Evolutionary conservation across 2,113 vertebrate genomes (phyloP).

Genomic region (Boulengeromyrus knoepffleri): DNA sequence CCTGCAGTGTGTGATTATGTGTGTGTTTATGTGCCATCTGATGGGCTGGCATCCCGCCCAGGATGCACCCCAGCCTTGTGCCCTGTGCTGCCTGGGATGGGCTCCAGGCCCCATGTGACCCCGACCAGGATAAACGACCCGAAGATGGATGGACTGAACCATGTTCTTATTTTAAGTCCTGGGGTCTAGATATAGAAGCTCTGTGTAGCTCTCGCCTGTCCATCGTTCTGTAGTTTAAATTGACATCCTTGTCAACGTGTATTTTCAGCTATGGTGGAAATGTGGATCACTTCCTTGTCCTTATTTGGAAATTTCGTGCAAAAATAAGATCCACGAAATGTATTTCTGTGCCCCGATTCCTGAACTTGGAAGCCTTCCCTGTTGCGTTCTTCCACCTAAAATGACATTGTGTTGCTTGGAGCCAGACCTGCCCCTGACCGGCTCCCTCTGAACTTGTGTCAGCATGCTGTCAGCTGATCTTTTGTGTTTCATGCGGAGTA

Average conservation of each 20-base stretch:
- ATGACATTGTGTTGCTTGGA: neutral
- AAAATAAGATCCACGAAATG: neutral
- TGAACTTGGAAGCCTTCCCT: neutral
- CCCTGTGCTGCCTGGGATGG: neutral
- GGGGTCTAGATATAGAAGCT: neutral
- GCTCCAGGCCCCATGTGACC: neutral
- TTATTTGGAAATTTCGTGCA: neutral
- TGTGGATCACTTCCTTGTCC: neutral
- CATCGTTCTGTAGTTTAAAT: neutral
- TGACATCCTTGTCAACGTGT: neutral
- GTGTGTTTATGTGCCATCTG: neutral
- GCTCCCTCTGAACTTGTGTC: constrained; percentile 32
- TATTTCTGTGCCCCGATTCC: neutral
- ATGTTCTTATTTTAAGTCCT: neutral
- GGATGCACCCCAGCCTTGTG: neutral
- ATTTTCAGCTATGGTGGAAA: neutral
- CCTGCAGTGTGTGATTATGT: neutral
- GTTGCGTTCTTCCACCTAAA: neutral
- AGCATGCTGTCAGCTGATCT: constrained; percentile 23
- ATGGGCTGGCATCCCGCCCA: neutral
- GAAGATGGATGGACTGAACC: neutral
- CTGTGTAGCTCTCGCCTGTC: neutral
- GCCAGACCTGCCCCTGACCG: neutral
- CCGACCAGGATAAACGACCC: neutral
- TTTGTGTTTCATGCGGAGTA: constrained; percentile 29